phyloP scores from a whole-genome alignment of 2,888 invertebrate species.

The Tenthredo amoena region DNA sequence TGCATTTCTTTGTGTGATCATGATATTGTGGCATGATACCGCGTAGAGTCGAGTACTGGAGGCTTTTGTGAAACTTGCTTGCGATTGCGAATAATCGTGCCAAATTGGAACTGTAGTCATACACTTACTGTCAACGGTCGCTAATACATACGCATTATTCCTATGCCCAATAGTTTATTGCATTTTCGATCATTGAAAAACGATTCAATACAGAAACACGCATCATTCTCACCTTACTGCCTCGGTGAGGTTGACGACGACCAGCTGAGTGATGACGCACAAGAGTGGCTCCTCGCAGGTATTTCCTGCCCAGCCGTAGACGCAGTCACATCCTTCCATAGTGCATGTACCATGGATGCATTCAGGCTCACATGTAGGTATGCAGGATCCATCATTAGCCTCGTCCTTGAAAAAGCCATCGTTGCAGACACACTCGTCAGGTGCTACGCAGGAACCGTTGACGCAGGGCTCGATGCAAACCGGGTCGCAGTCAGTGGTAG shows the following conservation, averaged over 20 bases:
- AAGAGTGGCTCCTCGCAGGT: slow-evolving; percentile 61
- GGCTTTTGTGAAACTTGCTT: no score
- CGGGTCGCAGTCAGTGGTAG: slow-evolving; percentile 58
- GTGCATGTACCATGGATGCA: slow-evolving; percentile 73
- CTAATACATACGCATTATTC: background rate
- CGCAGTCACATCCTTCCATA: slow-evolving; percentile 62
- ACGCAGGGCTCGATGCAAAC: slow-evolving; percentile 59
- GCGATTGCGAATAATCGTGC: background rate
- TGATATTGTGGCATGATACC: no score
- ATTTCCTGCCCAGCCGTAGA: slow-evolving; percentile 66
- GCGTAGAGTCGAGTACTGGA: no score
- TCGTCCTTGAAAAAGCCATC: slow-evolving; percentile 59
- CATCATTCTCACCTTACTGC: background rate
- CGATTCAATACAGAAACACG: background rate
- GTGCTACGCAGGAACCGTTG: slow-evolving; percentile 66
- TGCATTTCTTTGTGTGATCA: no score
- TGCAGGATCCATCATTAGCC: slow-evolving; percentile 48
- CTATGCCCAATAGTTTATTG: background rate
- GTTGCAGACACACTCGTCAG: slow-evolving; percentile 69
- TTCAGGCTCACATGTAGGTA: slow-evolving; percentile 62
- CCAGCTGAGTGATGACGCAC: slow-evolving; percentile 56
- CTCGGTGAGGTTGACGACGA: background rate
- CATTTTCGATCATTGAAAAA: background rate
- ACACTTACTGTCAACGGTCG: background rate
- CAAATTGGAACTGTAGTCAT: background rate